Conservation (phyloP, 2,888 invertebrate species). For the Parnassius glacialis region DNA sequence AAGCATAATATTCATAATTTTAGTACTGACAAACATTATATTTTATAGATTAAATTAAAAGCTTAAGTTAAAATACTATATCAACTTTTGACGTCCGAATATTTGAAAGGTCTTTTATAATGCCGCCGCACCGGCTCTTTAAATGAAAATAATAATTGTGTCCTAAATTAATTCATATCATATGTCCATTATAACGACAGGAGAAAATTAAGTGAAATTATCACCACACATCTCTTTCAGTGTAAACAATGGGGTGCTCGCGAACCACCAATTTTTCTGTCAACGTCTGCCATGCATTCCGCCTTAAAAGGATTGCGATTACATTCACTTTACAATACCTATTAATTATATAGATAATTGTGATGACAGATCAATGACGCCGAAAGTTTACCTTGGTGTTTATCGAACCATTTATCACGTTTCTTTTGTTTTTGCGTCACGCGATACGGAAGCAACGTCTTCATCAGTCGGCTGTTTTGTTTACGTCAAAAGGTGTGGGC, state of each 20-base stretch:
- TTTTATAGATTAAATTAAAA: too few species aligned
- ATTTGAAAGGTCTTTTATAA: neutral
- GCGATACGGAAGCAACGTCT: slow-evolving; percentile 55
- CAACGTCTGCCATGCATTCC: slow-evolving; percentile 47
- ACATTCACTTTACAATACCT: slow-evolving; percentile 54
- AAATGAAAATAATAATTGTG: neutral
- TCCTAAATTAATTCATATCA: slow-evolving; percentile 4
- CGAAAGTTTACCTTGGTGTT: slow-evolving; percentile 68
- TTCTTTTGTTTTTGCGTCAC: slow-evolving; percentile 63
- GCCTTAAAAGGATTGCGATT: slow-evolving; percentile 53
- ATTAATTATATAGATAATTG: slow-evolving; percentile 56
- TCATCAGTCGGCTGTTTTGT: slow-evolving; percentile 59
- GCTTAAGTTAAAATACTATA: neutral
- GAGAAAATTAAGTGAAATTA: slow-evolving; percentile 49
- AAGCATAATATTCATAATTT: too few species aligned
- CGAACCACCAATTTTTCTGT: slow-evolving; percentile 59
- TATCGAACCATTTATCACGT: slow-evolving; percentile 71
- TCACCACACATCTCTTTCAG: slow-evolving; percentile 50
- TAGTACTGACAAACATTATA: too few species aligned
- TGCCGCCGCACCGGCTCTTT: neutral
- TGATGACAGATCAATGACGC: slow-evolving; percentile 53
- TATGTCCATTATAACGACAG: slow-evolving; percentile 37
- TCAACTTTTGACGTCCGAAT: slow-evolving; percentile 15
- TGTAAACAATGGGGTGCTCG: slow-evolving; percentile 52
- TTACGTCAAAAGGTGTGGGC: slow-evolving; percentile 7